A percentile compares a stretch with the other conserved stretches of the same genome.
Evolutionary conservation across 1,140 invertebrate species (phyloP).

Genomic region (Penaeus indicus): DNA sequence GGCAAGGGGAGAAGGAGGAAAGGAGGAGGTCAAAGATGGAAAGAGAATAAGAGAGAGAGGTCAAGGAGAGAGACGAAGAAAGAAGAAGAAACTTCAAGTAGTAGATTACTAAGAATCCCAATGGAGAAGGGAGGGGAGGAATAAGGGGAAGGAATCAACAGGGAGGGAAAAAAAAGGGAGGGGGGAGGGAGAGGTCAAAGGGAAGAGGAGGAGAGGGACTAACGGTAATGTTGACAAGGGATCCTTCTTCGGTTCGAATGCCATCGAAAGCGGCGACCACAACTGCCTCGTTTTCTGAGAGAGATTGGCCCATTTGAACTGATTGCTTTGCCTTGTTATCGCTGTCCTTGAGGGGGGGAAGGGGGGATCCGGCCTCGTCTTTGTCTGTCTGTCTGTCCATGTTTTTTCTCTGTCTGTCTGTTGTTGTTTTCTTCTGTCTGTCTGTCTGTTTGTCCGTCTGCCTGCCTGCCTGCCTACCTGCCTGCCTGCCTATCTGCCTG

Average conservation of each 20-base stretch:
- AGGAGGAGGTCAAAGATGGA: not conserved
- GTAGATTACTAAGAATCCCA: no score
- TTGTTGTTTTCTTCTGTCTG: not conserved
- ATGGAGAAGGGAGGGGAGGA: no score
- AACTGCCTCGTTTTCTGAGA: not conserved
- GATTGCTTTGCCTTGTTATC: not conserved
- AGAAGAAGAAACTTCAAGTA: not conserved
- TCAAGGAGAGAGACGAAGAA: not conserved
- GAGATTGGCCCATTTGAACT: not conserved
- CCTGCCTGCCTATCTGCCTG: not conserved
- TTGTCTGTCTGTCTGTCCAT: slow-evolving; percentile 29
- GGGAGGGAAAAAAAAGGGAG: no score
- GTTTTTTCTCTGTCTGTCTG: slow-evolving; percentile 28
- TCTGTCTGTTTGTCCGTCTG: no score
- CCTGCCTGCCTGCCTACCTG: not conserved
- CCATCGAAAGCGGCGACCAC: not conserved
- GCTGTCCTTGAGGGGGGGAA: not conserved
- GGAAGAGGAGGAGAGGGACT: no score
- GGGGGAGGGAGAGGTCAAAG: no score
- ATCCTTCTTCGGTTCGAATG: no score
- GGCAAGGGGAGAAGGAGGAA: no score
- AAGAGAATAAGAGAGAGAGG: not conserved
- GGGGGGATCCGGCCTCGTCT: not conserved
- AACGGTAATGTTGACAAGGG: no score
- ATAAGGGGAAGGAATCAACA: no score